Conservation (phyloP, 2,797 vertebrate species). For the Gephyroberyx darwinii region DNA sequence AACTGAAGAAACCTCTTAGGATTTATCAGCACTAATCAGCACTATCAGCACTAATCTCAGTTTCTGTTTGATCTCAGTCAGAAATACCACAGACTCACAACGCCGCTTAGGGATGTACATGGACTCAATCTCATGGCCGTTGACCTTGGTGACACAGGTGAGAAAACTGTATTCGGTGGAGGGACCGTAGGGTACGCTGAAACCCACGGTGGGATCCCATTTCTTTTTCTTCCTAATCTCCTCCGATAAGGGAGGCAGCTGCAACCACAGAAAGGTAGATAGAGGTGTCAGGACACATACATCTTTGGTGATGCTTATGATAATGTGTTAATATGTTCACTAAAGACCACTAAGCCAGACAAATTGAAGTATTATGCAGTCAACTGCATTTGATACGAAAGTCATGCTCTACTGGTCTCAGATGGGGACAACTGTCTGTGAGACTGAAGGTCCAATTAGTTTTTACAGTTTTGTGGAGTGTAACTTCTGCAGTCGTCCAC, state of each 20-base stretch:
- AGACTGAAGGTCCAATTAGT: conserved; percentile 37
- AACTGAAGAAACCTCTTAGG: background rate
- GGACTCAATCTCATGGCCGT: conserved; percentile 47
- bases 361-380: conserved; percentile 31
- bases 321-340: conserved; percentile 16
- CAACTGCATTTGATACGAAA: conserved; percentile 51
- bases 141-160: conserved; percentile 74
- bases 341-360: conserved; percentile 47
- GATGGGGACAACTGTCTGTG: conserved; percentile 55
- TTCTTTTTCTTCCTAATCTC: conserved; percentile 25
- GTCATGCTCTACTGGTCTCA: conserved; percentile 48
- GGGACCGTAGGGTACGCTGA: conserved; percentile 75
- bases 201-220: conserved; percentile 89
- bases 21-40: background rate
- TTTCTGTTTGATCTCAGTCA: background rate
- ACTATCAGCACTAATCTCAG: background rate
- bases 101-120: conserved; percentile 74
- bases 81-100: conserved; percentile 79
- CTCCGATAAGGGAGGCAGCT: conserved; percentile 59
- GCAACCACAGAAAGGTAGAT: conserved; percentile 41
- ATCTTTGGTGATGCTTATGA: conserved; percentile 17
- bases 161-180: conserved; percentile 55
- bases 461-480: conserved; percentile 42
- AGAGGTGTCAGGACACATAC: conserved; percentile 13
- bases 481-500: conserved; percentile 54